Percentiles rank a stretch among this genome's conserved stretches.
Evolutionary conservation across 2,113 vertebrate species (phyloP).

Genomic region (Ornithorhynchus anatinus): DNA sequence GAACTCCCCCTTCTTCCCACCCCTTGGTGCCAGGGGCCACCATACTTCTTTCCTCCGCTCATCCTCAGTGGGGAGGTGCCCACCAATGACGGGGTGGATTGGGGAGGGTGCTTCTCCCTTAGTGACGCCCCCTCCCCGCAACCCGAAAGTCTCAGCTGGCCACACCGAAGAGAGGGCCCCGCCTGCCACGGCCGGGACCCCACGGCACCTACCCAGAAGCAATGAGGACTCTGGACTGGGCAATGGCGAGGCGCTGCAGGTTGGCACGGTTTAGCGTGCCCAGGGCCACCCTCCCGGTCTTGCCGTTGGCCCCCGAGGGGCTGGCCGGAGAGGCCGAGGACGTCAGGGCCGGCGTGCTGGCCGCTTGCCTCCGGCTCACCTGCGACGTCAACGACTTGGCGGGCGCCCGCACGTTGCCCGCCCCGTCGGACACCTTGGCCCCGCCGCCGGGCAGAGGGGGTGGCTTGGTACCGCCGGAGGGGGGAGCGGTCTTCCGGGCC

Average conservation of each 20-base stretch:
- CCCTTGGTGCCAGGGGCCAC: too few relatives aligned
- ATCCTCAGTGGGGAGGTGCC: too few relatives aligned
- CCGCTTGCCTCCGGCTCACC: conserved; percentile 62
- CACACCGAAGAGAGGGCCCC: background rate
- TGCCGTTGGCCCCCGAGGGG: conserved; percentile 34
- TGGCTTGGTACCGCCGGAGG: background rate
- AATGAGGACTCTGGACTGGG: conserved; percentile 91
- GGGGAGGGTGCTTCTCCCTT: background rate
- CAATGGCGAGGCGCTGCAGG: conserved; percentile 89
- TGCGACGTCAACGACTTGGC: conserved; percentile 72
- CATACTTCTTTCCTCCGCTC: too few relatives aligned
- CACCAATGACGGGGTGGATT: too few relatives aligned
- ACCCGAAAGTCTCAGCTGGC: background rate
- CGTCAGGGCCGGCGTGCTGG: conserved; percentile 64
- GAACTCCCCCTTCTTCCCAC: too few relatives aligned
- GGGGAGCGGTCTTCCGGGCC: conserved; percentile 21
- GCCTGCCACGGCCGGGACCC: rapidly evolving
- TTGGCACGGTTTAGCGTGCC: conserved; percentile 82
- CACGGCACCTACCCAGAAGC: conserved; percentile 86
- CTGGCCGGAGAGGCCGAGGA: conserved; percentile 52
- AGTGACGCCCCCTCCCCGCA: background rate
- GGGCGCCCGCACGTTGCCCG: conserved; percentile 30
- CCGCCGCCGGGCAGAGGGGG: background rate
- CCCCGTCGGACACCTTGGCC: background rate
- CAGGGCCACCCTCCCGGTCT: conserved; percentile 67